Conservation (phyloP, 1,140 invertebrate species). For the Nephotettix cincticeps region DNA sequence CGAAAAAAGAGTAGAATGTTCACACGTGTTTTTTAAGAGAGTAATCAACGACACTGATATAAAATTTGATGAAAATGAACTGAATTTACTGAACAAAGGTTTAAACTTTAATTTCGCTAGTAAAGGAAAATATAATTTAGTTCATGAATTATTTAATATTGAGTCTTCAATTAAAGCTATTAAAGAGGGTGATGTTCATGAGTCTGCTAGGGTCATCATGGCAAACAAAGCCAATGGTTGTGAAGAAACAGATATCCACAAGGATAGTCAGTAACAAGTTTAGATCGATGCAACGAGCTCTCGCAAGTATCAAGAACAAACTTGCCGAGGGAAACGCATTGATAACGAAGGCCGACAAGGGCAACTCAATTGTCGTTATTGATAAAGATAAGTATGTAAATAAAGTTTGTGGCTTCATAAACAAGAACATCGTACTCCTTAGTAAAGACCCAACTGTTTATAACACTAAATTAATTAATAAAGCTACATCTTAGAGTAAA, state of each 20-base stretch:
- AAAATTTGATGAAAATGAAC: neutral
- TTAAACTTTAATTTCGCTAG: neutral
- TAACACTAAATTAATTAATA: neutral
- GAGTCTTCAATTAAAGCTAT: neutral
- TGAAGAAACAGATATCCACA: neutral
- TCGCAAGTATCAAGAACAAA: neutral
- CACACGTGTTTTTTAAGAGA: neutral
- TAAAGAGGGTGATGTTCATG: neutral
- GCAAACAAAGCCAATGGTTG: neutral
- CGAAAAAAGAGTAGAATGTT: neutral
- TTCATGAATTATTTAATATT: neutral
- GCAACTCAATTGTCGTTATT: neutral
- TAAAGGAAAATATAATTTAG: neutral
- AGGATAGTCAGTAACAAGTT: neutral
- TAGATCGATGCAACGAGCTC: neutral
- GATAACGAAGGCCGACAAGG: constrained; percentile 1
- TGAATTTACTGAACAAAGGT: neutral
- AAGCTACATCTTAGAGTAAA: neutral
- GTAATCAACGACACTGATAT: neutral
- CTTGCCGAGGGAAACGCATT: neutral
- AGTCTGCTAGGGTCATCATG: neutral
- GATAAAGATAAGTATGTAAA: neutral
- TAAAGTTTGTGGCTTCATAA: neutral
- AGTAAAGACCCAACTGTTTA: neutral
- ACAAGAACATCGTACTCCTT: neutral